Evolutionary conservation across 2,797 vertebrate genomes (phyloP).

Genomic region (Melopsittacus undulatus): DNA sequence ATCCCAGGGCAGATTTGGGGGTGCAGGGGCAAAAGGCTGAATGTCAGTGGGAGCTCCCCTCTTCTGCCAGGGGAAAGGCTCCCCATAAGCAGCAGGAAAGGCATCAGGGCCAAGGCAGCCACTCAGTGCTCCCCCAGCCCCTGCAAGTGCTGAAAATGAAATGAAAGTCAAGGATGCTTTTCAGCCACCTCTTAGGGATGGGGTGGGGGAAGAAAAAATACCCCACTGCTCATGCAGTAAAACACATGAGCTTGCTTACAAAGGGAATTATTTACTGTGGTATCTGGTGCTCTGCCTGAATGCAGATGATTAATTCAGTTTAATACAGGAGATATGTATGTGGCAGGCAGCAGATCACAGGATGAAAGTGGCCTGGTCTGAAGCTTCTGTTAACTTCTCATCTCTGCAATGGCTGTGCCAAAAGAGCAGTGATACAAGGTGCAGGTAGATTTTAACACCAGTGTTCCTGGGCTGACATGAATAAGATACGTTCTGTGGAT

Average conservation of each 20-base stretch:
- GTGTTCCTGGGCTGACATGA: fast-evolving
- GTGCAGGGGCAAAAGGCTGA: background rate
- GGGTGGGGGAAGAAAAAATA: fast-evolving
- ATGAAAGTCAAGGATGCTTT: background rate
- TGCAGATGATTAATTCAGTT: background rate
- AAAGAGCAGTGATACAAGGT: background rate
- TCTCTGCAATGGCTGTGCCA: background rate
- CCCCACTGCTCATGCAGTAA: background rate
- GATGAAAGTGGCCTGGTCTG: fast-evolving
- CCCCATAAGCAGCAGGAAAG: background rate
- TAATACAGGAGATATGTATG: fast-evolving
- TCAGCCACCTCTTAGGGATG: background rate
- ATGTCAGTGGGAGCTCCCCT: background rate
- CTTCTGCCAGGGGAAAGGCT: background rate
- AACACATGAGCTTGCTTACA: background rate
- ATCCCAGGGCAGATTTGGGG: background rate
- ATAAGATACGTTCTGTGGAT: background rate
- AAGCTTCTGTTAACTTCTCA: background rate
- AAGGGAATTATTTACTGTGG: constrained; percentile 24
- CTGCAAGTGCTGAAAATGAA: background rate
- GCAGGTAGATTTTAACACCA: background rate
- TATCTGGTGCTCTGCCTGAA: background rate
- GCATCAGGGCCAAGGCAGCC: background rate
- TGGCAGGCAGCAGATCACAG: background rate
- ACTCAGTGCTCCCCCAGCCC: fast-evolving